phyloP scores from a whole-genome alignment of 2,113 vertebrate genomes.

The Rhinolophus sinicus region DNA sequence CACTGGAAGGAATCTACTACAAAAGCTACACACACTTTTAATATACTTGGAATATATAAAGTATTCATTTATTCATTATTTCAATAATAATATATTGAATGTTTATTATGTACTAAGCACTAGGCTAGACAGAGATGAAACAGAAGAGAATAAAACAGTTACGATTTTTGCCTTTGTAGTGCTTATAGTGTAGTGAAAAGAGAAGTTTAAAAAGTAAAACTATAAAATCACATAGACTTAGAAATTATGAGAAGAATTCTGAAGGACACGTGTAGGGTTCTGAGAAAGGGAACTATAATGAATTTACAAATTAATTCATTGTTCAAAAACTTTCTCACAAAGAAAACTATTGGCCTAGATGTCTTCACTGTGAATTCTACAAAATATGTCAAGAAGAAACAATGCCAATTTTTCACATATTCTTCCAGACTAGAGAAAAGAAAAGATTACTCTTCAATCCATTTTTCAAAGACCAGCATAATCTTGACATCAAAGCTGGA shows the following conservation, averaged over 20 bases:
- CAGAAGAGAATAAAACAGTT: not conserved
- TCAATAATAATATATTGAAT: constrained; percentile 19
- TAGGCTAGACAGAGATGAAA: not conserved
- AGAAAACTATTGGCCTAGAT: too few species aligned
- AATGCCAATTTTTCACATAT: too few species aligned
- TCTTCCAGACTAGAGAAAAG: too few species aligned
- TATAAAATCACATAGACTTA: not conserved
- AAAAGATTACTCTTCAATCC: too few species aligned
- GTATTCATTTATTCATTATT: constrained; percentile 10
- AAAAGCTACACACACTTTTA: not conserved
- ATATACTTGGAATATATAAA: not conserved
- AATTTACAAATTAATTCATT: too few species aligned
- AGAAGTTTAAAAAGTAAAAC: not conserved
- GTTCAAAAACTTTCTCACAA: too few species aligned
- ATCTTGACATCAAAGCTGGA: too few species aligned
- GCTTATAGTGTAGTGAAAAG: not conserved
- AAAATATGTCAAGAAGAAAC: too few species aligned
- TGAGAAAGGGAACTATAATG: not conserved
- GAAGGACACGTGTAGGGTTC: not conserved
- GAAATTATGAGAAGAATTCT: constrained; percentile 7
- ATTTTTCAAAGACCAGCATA: too few species aligned
- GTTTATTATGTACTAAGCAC: not conserved
- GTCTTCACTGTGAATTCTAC: too few species aligned
- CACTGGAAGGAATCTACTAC: not conserved
- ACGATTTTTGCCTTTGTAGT: not conserved